Evolutionary conservation across 2,797 vertebrate genomes (phyloP), one percentile per base, ranked within the genome.

Genomic region (Falco naumanni): DNA sequence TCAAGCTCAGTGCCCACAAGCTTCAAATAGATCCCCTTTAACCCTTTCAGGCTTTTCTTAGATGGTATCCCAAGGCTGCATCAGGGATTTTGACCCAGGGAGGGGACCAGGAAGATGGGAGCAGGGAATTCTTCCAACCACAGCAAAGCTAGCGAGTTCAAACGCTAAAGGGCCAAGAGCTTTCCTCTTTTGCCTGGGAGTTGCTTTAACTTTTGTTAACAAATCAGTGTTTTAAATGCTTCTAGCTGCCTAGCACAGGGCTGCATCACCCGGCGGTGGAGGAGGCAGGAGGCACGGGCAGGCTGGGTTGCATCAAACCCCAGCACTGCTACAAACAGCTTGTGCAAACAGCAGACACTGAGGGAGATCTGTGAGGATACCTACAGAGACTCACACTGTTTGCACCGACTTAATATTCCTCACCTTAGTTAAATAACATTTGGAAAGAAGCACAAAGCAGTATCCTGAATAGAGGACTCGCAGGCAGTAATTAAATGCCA

Each of bases 181-280:
- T 77, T 63, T 60, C 56, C 76, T 43, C 65, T 50, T 61, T 78
- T 77, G 43, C 63, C 56, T 48, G 16, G 39, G 48, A 82, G 16
- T 1, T 41, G 43, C 59, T 92, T 70, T 18, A 22, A 61, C 33
- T 93, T 33, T 76, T 47, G 28, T 24, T 51, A 45, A 26, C 6
- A 37, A 60, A 17, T 3, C 14, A 16, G 6, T 2, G 3, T 2
- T 75, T 59, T 28, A 45, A 90, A 74, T 3, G 10, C 7, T 21
- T 69, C 64, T 37, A 7, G 26, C 63, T 78, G 77, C 63, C 75
- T 15, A 4, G 37, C 43, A 53, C 6, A 3, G 29, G 41, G 50
- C 41, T 54, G 7, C 6, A 6, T 9, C 2, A 3, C 28, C 8
- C 5, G 57, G 48, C 24, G 47, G 34, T 0, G 3, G 25, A 9